Evolutionary conservation across 2,797 vertebrate genomes (phyloP), one percentile per base, ranked within the genome.

Genomic region (Poecilia wingei): DNA sequence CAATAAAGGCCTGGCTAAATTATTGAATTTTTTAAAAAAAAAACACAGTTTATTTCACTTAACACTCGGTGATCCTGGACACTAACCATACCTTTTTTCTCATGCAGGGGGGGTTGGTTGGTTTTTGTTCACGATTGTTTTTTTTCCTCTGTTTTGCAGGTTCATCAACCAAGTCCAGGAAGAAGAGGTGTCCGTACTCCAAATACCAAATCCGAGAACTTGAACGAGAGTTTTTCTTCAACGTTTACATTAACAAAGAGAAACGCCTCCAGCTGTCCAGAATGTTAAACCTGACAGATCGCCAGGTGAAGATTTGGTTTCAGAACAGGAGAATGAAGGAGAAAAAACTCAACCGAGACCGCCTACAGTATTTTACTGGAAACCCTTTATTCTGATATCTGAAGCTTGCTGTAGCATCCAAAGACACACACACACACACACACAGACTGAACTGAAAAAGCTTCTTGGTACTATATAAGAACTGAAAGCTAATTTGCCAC

Each of bases 161-260:
- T 95, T 95, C 97, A 91, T 96, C 97, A 84, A 96, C 96, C 93
- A 96, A 97, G 93, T 98, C 98, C 87, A 97, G 98, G 93, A 99
- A 99, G 95, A 99, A 99, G 94, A 96, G 98, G 77, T 99, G 98
- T 69, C 98, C 98, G 36, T 99, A 99, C 91, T 96, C 98, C 92
- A 99, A 99, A 95, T 98, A 98, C 92, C 98, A 99, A 95, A 99
- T 99, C 91, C 97, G 98, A 94, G 98, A 99, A 97, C 97, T 99
- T 96, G 98, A 99, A 96, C 96, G 98, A 91, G 98, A 99, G 94
- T 99, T 99, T 97, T 99, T 99, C 97, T 99, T 99, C 97, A 99
- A 98, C 89, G 98, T 99, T 84, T 99, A 99, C 93, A 99, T 99
- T 94, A 99, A 99, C 96, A 99, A 99, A 95, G 98, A 99, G 92